Base-by-base conservation (phyloP, 2,113 vertebrate genomes). In the Camelus bactrianus region DNA sequence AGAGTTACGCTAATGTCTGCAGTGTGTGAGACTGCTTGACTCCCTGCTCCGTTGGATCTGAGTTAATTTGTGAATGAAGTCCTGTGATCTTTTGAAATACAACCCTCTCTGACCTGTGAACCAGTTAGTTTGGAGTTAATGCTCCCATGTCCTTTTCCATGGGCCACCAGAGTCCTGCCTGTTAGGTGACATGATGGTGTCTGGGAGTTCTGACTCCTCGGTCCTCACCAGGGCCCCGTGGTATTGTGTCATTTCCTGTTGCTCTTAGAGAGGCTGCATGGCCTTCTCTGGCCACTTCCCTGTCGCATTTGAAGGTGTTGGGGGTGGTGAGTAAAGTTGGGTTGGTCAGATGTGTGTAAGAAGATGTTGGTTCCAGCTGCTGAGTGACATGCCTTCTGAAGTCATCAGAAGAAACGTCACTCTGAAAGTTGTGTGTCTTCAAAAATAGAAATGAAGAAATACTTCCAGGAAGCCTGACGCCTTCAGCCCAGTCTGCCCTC, bases 381-480 rank as follows among this genome's bases (percentile, higher is more conserved):
- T 58, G n/a, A 76, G 28, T 54, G 52, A 13, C 32, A 60, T 24
- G 46, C 50, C 35, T 48, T 96, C 82, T 72, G 52, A 81, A 72
- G 89, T 96, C 65, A 42, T 88, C 5, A 58, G 67, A 38, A 79
- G 72, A 80, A 52, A 22, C 35, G 22, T 62, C 54, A 86, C 92
- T 87, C 92, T 97, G 94, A 85, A 97, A 97, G 89, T 72, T 70
- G 87, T 30, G 22, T 95, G 84, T 94, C 81, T 96, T 96, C 69
- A 81, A 70, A 83, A 90, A 50, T 58, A 88, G 89, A 92, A 93
- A 72, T 92, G 67, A 93, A 82, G 76, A 87, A 85, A 95, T 90
- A 42, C 89, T 73, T 3, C 75, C 75, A 8, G 76, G 60, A 88
- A 94, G 75, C 79, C 80, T 95, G 97, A 97, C 79, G 93, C 94